phyloP scores from a whole-genome alignment of 2,797 vertebrate species.

The Sardinella longiceps region DNA sequence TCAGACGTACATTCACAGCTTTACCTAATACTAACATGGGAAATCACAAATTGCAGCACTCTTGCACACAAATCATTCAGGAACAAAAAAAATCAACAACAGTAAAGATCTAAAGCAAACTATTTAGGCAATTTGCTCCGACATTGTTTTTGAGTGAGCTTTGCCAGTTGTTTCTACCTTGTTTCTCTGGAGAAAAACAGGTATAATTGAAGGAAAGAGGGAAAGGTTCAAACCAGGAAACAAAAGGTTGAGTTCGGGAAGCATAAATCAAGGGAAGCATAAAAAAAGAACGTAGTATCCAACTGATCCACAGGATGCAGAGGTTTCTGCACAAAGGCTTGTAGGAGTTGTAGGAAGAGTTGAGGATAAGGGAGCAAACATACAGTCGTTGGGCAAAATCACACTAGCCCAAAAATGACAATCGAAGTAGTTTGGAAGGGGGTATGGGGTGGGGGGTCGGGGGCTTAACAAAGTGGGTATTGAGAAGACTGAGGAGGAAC shows the following conservation, averaged over 20 bases:
- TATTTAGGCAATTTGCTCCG: neutral
- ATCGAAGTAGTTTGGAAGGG: neutral
- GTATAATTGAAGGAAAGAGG: neutral
- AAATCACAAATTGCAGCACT: neutral
- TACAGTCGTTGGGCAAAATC: neutral
- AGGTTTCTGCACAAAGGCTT: neutral
- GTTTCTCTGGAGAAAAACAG: no score
- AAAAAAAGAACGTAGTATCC: neutral
- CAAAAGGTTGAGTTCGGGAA: neutral
- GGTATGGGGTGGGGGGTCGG: slow-evolving; percentile 52
- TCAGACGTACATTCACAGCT: neutral
- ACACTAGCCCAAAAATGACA: neutral
- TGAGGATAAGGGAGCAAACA: neutral
- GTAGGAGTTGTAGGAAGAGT: neutral
- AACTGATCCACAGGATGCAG: neutral
- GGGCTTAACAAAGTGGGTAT: neutral
- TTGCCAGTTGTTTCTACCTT: neutral
- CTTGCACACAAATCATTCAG: neutral
- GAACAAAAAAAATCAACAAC: neutral
- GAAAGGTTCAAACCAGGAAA: neutral
- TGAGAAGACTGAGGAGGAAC: neutral
- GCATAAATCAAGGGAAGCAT: neutral
- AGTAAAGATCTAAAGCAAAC: neutral
- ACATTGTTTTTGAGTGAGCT: neutral
- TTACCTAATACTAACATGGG: neutral